Base-by-base conservation (phyloP, 2,888 invertebrate species). In the Rotaria sp. region DNA sequence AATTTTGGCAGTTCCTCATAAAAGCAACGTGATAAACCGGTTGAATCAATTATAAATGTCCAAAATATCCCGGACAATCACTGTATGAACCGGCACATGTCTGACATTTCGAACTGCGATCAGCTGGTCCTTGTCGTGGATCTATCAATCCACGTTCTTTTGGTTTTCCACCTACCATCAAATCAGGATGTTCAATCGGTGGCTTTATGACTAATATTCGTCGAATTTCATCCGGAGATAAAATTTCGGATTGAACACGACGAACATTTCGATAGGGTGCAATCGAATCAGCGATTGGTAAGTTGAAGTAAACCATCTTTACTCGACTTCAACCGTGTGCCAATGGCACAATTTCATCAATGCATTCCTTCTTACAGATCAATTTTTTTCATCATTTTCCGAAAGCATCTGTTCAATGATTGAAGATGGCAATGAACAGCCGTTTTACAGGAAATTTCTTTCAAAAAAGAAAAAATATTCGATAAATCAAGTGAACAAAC, bases 1-100 rank as follows among this genome's bases (percentile, higher is more conserved):
- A 99, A 96, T 0, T 95, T 95, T 92, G n/a, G n/a, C n/a, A n/a
- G n/a, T 99, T 99, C 55, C 96, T 96, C 85, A 99, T 93, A 90
- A 98, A 99, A 59, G 97, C 98, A 90, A 97, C 95, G 91, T 99
- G 98, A 92, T 96, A 99, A 0, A 99, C 99, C 38, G 99, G 99
- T 91, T 99, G 99, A 0, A 97, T 95, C 88, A 99, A 92, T 91
- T 99, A 97, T 89, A 99, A 95, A 91, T 99, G 99, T 8, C 97
- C 99, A 92, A 99, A 99, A 92, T 99, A 99, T 3, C 99, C 99
- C 5, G 99, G 97, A 91, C 99, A 99, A 91, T 98, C 97, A 0
- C 48, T 75, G 45, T 84, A 85, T 52, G 55, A 85, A 41, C 87
- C 85, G 87, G 97, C 96, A 91, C 97, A 97, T 0, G 97, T 97